phyloP scores from a whole-genome alignment of 2,888 invertebrate species.

The Lydus trimaculatus region DNA sequence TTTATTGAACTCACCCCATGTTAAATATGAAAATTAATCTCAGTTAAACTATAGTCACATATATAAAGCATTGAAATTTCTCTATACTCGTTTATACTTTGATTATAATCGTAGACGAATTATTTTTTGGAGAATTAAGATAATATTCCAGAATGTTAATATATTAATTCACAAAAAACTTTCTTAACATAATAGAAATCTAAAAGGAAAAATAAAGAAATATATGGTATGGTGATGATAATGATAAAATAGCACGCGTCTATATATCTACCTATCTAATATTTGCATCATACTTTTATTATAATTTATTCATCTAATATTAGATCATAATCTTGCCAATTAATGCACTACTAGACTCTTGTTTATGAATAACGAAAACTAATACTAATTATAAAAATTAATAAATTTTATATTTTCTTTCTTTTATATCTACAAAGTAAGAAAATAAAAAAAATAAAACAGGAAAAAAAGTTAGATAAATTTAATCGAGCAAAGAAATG shows the following conservation, averaged over 20 bases:
- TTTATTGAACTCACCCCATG: constrained; percentile 14
- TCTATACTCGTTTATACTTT: constrained; percentile 30
- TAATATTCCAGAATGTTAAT: neutral
- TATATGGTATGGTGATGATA: no score
- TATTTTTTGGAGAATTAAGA: constrained; percentile 8
- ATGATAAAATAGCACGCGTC: constrained; percentile 13
- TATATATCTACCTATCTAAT: constrained; percentile 16
- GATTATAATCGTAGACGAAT: neutral
- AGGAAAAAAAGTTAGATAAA: constrained; percentile 16
- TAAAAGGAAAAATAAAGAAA: neutral
- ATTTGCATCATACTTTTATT: constrained; percentile 19
- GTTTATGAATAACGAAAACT: constrained; percentile 17
- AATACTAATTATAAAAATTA: constrained; percentile 21
- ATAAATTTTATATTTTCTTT: constrained; percentile 11
- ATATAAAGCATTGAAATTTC: constrained; percentile 34
- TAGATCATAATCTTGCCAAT: constrained; percentile 23
- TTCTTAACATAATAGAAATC: neutral
- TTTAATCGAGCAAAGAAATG: constrained; percentile 19
- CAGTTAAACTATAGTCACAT: constrained; percentile 34
- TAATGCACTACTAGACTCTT: constrained; percentile 18
- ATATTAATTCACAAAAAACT: neutral
- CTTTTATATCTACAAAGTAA: neutral
- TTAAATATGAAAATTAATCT: constrained; percentile 34
- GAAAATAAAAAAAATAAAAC: neutral
- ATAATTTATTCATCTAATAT: constrained; percentile 19